Conservation (phyloP, 2,888 invertebrate species). For the Melanargia galathea region DNA sequence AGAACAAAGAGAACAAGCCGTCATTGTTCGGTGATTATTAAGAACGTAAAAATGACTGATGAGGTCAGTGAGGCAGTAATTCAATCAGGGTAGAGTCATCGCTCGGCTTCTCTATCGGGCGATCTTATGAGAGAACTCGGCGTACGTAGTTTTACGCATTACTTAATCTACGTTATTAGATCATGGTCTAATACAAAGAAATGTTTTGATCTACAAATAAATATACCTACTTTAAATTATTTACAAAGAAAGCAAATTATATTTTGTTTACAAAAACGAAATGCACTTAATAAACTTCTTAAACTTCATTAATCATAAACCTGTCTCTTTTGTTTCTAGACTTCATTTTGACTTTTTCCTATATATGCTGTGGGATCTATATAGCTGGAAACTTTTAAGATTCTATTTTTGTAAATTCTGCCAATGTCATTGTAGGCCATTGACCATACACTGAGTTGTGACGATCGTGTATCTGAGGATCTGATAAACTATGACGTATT, state of each 20-base stretch:
- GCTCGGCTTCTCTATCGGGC: slow-evolving; percentile 37
- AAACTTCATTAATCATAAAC: too few relatives aligned
- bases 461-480: slow-evolving; percentile 1
- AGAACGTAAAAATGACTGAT: slow-evolving; percentile 56
- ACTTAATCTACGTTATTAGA: slow-evolving; percentile 13
- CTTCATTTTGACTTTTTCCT: neutral
- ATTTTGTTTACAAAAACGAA: neutral
- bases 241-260: neutral
- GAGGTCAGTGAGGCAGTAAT: slow-evolving; percentile 63
- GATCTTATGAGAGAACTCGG: slow-evolving; percentile 25
- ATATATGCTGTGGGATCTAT: neutral
- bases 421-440: slow-evolving; percentile 7
- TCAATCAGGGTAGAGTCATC: slow-evolving; percentile 55
- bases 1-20: slow-evolving; percentile 46
- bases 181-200: neutral
- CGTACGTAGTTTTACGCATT: slow-evolving; percentile 12
- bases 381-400: neutral
- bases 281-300: neutral
- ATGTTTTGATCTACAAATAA: neutral
- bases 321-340: neutral
- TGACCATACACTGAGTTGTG: slow-evolving; percentile 9
- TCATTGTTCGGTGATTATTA: slow-evolving; percentile 49
- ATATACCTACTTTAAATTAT: neutral
- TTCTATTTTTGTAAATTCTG: slow-evolving; percentile 1
- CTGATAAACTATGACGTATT: neutral